Evolutionary conservation across 2,113 vertebrate genomes (phyloP), one percentile per base, ranked within the genome.

Genomic region (Notarius quadriscutis): DNA sequence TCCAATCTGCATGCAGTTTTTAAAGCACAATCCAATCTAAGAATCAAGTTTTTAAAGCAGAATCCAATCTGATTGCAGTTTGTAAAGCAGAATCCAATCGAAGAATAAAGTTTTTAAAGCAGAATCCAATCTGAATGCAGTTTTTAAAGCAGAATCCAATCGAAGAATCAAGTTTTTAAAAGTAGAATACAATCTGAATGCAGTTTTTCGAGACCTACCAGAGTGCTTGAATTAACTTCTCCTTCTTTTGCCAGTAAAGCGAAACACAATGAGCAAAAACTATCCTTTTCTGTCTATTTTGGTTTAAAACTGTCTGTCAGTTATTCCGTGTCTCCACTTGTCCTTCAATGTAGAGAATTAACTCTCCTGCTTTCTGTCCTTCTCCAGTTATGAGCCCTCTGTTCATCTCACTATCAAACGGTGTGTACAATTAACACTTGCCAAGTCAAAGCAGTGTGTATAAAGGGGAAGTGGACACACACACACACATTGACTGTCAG

Each of bases 381-480:
- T 12, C 17, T 8, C 27, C 67, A 12, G 22, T 62, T 1, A 63
- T 14, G 18, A 71, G 51, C 10, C 14, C 6, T 75, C 15, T 62
- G n/a, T 25, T 75, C 69, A 18, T 17, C n/a, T 12, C 11, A 17
- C 12, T 57, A 18, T 67, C 20, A 75, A 50, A 51, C 11, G 11
- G 20, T 30, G 30, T 72, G 60, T 48, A 7, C 41, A 27, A 80
- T 58, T 60, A 72, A 51, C 65, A 58, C 58, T 55, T 58, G 7
- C 63, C 41, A 20, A 17, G 25, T 83, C 8, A 41, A 48, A 57
- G 10, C 81, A 77, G 48, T 62, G 25, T 55, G 51, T 57, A 57
- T 57, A 79, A 87, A 78, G 83, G 74, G 89, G 89, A 88, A 90
- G 87, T 88, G 41, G n/a, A 74, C 2, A 83, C 72, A 51, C 60